These are phyloP conservation scores for Pyxicephalus adspersus DNA, from an alignment of 2,113 vertebrate genomes.

Conservation along the genomic window DNA sequence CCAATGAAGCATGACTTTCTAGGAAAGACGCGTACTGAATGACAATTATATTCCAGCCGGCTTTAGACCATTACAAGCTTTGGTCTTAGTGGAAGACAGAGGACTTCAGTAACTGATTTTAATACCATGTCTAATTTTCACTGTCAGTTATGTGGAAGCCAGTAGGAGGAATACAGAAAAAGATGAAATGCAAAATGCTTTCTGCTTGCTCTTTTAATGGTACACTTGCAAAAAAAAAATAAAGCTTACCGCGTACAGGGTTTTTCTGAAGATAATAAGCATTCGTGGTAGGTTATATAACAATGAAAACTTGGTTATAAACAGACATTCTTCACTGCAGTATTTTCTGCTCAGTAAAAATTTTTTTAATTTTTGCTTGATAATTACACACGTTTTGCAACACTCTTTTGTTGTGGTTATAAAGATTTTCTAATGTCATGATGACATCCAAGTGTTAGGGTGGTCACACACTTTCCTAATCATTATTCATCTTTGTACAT, in stretches of 20 bases:
- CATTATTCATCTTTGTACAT: no score
- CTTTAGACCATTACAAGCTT: constrained; percentile 82
- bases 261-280: constrained; percentile 65
- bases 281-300: constrained; percentile 59
- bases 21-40: constrained; percentile 88
- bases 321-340: constrained; percentile 55
- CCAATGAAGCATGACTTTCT: constrained; percentile 92
- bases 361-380: background rate
- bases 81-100: constrained; percentile 80
- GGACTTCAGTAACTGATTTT: constrained; percentile 84
- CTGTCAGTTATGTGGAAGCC: constrained; percentile 83
- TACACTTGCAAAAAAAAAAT: constrained; percentile 74
- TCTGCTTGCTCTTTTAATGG: constrained; percentile 83
- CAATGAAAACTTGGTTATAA: constrained; percentile 63
- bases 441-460: no score
- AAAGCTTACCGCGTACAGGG: constrained; percentile 58
- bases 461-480: no score
- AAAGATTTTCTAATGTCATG: no score
- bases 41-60: constrained; percentile 89
- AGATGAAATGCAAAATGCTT: constrained; percentile 82
- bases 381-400: constrained; percentile 26
- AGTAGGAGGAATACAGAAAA: constrained; percentile 74
- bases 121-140: constrained; percentile 85
- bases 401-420: no score
- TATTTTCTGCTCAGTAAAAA: constrained; percentile 32